phyloP scores from a whole-genome alignment of 2,113 vertebrate genomes.

The Sinocyclocheilus anshuiensis region DNA sequence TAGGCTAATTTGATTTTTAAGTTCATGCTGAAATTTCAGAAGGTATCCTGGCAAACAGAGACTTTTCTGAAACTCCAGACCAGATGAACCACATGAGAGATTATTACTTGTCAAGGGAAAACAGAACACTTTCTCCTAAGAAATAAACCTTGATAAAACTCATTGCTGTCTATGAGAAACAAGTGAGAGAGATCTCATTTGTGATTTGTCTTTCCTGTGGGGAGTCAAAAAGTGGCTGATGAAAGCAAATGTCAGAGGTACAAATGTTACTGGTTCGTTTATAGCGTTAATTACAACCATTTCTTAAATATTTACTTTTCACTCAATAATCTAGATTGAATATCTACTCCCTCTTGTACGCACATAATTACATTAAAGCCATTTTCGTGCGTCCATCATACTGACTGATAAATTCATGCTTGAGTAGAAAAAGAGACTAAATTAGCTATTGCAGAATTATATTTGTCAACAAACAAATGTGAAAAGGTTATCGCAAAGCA shows the following conservation, averaged over 20 bases:
- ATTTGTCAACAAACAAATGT: neutral
- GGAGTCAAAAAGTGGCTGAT: neutral
- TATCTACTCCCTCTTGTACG: neutral
- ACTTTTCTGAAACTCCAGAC: neutral
- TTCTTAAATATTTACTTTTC: neutral
- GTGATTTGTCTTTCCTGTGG: neutral
- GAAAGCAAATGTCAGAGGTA: neutral
- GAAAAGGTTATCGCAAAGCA: neutral
- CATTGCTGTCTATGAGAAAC: neutral
- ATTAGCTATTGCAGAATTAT: neutral
- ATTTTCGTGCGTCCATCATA: neutral
- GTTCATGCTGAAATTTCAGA: neutral
- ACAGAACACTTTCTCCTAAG: neutral
- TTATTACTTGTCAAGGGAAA: neutral
- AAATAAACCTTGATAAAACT: neutral
- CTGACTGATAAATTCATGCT: neutral
- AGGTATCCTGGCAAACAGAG: neutral
- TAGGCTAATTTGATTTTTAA: neutral
- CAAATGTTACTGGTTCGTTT: neutral
- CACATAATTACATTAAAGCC: neutral
- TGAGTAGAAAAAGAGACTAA: neutral
- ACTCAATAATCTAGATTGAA: constrained; percentile 19
- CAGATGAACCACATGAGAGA: neutral
- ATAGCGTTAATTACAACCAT: neutral
- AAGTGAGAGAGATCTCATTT: neutral